Conservation (phyloP, 1,140 invertebrate genomes). For the Oncopeltus fasciatus region DNA sequence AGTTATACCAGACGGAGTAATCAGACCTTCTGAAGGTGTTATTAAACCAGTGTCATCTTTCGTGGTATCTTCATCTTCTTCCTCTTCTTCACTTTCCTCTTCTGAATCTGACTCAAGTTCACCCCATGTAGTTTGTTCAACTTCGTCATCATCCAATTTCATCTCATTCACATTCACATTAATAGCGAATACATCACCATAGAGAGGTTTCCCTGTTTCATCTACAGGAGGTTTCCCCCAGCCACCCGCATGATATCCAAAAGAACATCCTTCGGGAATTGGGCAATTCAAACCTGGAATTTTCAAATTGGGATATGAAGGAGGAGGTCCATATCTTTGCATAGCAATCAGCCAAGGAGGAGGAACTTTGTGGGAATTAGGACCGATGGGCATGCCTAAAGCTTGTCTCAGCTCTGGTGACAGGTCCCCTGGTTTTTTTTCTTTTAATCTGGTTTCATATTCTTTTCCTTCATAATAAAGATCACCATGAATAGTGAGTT, state of each 20-base stretch:
- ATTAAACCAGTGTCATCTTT: conserved; percentile 54
- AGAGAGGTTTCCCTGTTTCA: conserved; percentile 90
- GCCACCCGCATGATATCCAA: conserved; percentile 97
- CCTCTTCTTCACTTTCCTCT: conserved; percentile 76
- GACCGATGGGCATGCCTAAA: conserved; percentile 95
- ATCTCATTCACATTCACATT: conserved; percentile 30
- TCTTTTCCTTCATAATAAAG: conserved; percentile 99
- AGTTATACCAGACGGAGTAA: conserved; percentile 88
- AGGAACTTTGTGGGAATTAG: conserved; percentile 73
- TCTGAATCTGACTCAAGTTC: conserved; percentile 93
- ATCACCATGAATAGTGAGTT: conserved; percentile 90
- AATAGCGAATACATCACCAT: conserved; percentile 95
- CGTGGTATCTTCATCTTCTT: conserved; percentile 59
- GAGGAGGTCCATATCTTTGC: conserved; percentile 97
- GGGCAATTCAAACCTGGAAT: conserved; percentile 86
- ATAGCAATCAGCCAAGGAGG: conserved; percentile 99
- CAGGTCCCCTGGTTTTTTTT: conserved; percentile 32
- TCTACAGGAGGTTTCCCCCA: conserved; percentile 99
- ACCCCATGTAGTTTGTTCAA: conserved; percentile 90
- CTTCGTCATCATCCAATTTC: conserved; percentile 55
- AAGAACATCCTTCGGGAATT: conserved; percentile 90
- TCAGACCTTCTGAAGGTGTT: conserved; percentile 72
- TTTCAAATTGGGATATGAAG: conserved; percentile 96
- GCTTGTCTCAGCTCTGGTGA: conserved; percentile 91
- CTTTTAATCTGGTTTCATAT: conserved; percentile 92